These are phyloP conservation scores for Theocolax elegans DNA, from an alignment of 1,140 invertebrate genomes.

Conservation along the genomic window DNA sequence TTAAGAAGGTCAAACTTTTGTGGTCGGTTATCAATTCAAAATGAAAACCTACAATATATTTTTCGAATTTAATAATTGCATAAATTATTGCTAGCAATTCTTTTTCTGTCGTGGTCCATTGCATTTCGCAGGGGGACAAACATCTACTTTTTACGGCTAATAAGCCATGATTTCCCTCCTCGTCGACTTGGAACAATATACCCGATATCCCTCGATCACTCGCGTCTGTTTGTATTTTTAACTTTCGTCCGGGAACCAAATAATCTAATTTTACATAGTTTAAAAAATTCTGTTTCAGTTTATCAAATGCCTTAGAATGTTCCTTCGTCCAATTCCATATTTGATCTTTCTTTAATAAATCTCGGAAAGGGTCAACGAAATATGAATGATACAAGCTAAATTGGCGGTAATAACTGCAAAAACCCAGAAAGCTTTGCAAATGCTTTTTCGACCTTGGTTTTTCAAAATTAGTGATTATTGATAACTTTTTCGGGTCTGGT, in stretches of 20 bases:
- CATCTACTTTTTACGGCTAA: conserved; percentile 42
- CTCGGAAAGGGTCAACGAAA: conserved; percentile 39
- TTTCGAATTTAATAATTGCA: conserved; percentile 52
- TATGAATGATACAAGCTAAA: conserved; percentile 36
- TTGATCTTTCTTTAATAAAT: conserved; percentile 31
- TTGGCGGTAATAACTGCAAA: conserved; percentile 41
- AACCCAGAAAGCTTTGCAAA: conserved; percentile 41
- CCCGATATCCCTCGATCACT: conserved; percentile 41
- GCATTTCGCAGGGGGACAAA: conserved; percentile 6
- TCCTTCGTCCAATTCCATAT: conserved; percentile 41
- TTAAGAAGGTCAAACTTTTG: conserved; percentile 60
- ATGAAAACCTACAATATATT: conserved; percentile 41
- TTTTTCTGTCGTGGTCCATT: conserved; percentile 53
- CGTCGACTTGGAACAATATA: conserved; percentile 40
- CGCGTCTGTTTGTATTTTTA: conserved; percentile 43
- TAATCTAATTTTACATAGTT: conserved; percentile 17
- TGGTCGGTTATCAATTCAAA: conserved; percentile 65
- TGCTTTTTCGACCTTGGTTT: conserved; percentile 36
- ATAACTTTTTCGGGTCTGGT: conserved; percentile 27
- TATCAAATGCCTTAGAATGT: conserved; percentile 32
- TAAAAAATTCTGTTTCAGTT: conserved; percentile 39
- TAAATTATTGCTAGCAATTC: conserved; percentile 56
- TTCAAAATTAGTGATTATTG: conserved; percentile 34
- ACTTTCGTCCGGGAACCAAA: not conserved
- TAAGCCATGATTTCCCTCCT: conserved; percentile 22